A percentile compares a stretch with the other conserved stretches of the same genome.
phyloP scores from a whole-genome alignment of 1,140 invertebrate genomes.

The Drosophila gunungcola region DNA sequence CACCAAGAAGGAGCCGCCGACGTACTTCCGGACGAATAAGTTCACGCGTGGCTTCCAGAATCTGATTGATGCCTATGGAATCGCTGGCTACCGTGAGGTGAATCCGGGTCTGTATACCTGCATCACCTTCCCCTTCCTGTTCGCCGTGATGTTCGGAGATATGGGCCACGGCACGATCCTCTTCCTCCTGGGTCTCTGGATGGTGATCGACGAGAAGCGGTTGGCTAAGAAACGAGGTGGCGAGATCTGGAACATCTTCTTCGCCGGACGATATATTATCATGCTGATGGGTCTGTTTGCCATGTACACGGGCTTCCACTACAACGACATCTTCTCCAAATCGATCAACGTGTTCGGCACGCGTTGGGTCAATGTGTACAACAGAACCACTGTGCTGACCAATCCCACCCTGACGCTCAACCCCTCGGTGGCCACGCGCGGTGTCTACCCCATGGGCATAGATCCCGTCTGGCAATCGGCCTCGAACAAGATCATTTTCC shows the following conservation, averaged over 20 bases:
- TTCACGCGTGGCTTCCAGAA: slow-evolving; percentile 93
- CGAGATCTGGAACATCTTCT: slow-evolving; percentile 98
- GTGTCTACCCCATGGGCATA: slow-evolving; percentile 69
- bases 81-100: slow-evolving; percentile 90
- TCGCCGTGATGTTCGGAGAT: slow-evolving; percentile 92
- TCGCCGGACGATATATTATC: slow-evolving; percentile 98
- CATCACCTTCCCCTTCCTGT: slow-evolving; percentile 91
- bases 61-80: slow-evolving; percentile 94
- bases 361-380: slow-evolving; percentile 89
- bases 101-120: slow-evolving; percentile 92
- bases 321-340: slow-evolving; percentile 99
- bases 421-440: slow-evolving; percentile 86
- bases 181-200: slow-evolving; percentile 87
- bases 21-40: slow-evolving; percentile 92
- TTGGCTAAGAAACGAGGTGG: slow-evolving; percentile 87
- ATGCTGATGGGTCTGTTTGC: slow-evolving; percentile 98
- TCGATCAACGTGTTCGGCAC: slow-evolving; percentile 97
- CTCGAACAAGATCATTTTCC: slow-evolving; percentile 97
- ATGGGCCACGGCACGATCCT: slow-evolving; percentile 90
- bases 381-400: slow-evolving; percentile 85
- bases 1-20: slow-evolving; percentile 89
- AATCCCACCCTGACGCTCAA: slow-evolving; percentile 87
- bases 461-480: slow-evolving; percentile 96
- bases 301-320: slow-evolving; percentile 98
- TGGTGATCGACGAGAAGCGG: slow-evolving; percentile 91